Evolutionary conservation across 30 jellyfish, hydroid and myxozoan species (phyloP), one percentile per base, ranked within the genome.

Genomic region (Rhopilema esculentum): DNA sequence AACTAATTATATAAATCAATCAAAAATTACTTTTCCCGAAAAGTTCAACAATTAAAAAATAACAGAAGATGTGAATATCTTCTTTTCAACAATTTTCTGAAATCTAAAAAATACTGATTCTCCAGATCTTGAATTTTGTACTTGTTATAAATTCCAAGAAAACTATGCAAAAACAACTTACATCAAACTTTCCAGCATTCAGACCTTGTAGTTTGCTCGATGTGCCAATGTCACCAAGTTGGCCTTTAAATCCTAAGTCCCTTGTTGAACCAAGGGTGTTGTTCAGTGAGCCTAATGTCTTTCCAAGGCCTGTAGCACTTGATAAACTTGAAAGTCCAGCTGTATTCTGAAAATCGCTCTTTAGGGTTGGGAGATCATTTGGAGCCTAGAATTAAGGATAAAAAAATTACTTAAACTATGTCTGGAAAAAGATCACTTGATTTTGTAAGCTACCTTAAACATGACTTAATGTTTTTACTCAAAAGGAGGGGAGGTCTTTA

Each of bases 251-350:
- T 7, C 88, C 88, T 0, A 85, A 53, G 33, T 84, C 77, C 48
- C 84, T 72, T 64, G 94, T 85, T 28, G 94, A 85, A 0, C 83
- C 94, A 50, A 85, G 79, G 51, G 94, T 73, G 51, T 78, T 75
- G 31, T 85, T 85, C 1, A 85, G 76, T 4, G 94, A 85, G 66
- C 76, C 94, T 6, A 72, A n/a, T 48, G 94, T 75, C 77, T 62
- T 64, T 53, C 86, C 94, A 74, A 85, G 70, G 26, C 74, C 74
- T 48, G 66, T 84, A 23, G 28, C 76, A 16, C 62, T 49, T 0
- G 94, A 61, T 28, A 85, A 66, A 32, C 88, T 57, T 23, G 88
- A 78, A 17, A 85, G 77, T 21, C 94, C 94, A 4, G 88, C 22
- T 8, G 84, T 32, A 32, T 84, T 84, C 17, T 68, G 75, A 1